Base-by-base conservation (phyloP, 2,113 vertebrate species). In the Phrynocephalus versicolor region DNA sequence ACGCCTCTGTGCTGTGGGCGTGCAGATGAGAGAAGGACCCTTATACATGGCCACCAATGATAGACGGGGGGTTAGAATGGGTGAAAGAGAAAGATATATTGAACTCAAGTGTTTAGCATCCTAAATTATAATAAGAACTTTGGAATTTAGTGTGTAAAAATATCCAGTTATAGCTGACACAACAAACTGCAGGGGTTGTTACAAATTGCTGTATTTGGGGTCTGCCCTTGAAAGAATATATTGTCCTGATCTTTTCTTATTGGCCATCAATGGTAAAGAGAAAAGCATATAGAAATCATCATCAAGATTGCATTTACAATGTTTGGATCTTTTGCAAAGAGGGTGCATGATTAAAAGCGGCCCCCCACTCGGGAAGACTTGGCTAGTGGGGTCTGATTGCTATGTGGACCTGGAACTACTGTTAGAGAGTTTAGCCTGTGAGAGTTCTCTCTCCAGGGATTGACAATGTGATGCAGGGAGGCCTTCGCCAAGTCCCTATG, bases 81-180 rank as follows among this genome's bases (percentile, higher is more conserved):
- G 58, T 62, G 30, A 74, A 81, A 65, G 74, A 39, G 69, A 81
- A 81, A 81, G 58, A 37, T 64, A 21, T 58, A 73, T 65, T 51
- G 60, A 30, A 73, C 39, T 82, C 35, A 1, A 2, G 25, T 84
- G 39, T 39, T 65, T 74, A 85, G 79, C 75, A 2, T 15, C 83
- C 55, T 30, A 21, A 75, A 73, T 55, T 30, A 25, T 79, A 51
- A 45, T 55, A 67, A 69, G 10, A 64, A 45, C 39, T n/a, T 65
- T 70, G 12, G 65, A 79, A 74, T 86, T 64, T 58, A 80, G 55
- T 39, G 33, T 80, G 19, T 85, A 72, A 79, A 65, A 55, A 55
- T 41, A 3, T 3, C 2, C 15, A 80, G 15, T 33, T 72, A 21
- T 18, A 35, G 23, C 6, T 51, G 41, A 9, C 51, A 51, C 8